A percentile compares a stretch with the other conserved stretches of the same genome.
Evolutionary conservation across 2,797 vertebrate species (phyloP).

Genomic region (Cyclura pinguis): DNA sequence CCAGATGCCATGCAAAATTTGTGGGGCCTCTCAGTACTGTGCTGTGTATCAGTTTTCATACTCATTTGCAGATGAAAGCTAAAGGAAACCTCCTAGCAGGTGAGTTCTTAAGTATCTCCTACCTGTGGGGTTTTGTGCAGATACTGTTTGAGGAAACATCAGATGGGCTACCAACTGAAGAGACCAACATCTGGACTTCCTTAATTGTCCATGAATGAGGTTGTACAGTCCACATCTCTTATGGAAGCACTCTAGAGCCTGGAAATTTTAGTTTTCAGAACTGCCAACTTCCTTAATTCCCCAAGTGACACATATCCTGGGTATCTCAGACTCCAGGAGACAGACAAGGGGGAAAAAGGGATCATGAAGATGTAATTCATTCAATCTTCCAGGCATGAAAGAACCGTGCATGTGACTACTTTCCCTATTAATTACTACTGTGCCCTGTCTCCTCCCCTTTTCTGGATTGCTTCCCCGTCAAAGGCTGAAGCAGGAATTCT

Average conservation of each 20-base stretch:
- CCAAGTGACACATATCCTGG: too few species aligned
- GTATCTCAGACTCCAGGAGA: not conserved
- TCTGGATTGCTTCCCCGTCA: not conserved
- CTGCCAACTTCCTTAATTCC: not conserved
- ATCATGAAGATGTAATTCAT: not conserved
- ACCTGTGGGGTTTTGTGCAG: not conserved
- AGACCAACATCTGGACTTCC: not conserved
- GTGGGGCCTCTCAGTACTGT: not conserved
- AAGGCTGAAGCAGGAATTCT: not conserved
- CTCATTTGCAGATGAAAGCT: not conserved
- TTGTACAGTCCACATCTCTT: too few species aligned
- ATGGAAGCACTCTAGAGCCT: not conserved
- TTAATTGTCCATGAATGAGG: not conserved
- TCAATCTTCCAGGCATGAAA: not conserved
- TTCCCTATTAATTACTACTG: not conserved
- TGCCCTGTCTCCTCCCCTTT: not conserved
- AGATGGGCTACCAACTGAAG: not conserved
- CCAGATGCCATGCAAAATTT: not conserved
- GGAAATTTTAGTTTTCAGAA: not conserved
- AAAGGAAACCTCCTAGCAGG: slow-evolving; percentile 16
- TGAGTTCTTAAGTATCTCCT: slow-evolving; percentile 29
- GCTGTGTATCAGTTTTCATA: slow-evolving; percentile 19
- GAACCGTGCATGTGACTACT: too few species aligned
- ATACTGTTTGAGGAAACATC: not conserved
- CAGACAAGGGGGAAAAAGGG: not conserved